Percentiles rank a stretch among this genome's conserved stretches.
Conservation (phyloP, 1,140 invertebrate genomes). For the Hylaeus volcanicus region DNA sequence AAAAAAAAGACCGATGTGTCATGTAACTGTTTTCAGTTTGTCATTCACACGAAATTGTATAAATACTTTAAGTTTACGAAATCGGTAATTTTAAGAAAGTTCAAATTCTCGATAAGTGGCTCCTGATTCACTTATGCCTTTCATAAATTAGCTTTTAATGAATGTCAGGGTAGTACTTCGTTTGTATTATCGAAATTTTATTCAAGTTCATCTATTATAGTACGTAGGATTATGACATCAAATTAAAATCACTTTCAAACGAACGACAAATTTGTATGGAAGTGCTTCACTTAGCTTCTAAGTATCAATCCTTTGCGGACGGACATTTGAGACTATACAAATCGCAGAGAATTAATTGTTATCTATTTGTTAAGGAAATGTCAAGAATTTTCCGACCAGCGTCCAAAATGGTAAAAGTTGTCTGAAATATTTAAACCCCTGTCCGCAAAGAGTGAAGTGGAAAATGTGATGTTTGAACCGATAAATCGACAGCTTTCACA, state of each 20-base stretch:
- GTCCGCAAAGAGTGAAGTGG: too few relatives aligned
- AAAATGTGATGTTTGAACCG: background rate
- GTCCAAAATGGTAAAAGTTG: too few relatives aligned
- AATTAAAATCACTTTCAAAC: background rate
- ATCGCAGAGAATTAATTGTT: too few relatives aligned
- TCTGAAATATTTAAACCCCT: too few relatives aligned
- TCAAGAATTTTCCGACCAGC: too few relatives aligned
- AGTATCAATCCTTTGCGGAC: too few relatives aligned
- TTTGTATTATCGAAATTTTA: background rate
- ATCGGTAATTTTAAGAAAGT: background rate
- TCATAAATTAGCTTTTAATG: background rate
- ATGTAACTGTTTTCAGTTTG: too few relatives aligned
- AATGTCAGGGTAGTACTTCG: background rate
- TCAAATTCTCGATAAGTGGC: background rate
- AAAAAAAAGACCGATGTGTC: too few relatives aligned
- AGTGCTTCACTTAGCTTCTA: background rate
- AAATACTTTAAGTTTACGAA: too few relatives aligned
- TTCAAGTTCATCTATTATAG: background rate
- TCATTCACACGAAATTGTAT: too few relatives aligned
- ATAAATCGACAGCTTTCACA: background rate
- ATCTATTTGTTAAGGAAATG: too few relatives aligned
- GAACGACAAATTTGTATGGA: background rate
- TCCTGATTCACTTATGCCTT: background rate
- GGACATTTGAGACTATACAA: too few relatives aligned
- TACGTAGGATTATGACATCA: background rate